Base-by-base conservation (phyloP, 2,113 vertebrate species). In the Dolichallabes microphthalmus region DNA sequence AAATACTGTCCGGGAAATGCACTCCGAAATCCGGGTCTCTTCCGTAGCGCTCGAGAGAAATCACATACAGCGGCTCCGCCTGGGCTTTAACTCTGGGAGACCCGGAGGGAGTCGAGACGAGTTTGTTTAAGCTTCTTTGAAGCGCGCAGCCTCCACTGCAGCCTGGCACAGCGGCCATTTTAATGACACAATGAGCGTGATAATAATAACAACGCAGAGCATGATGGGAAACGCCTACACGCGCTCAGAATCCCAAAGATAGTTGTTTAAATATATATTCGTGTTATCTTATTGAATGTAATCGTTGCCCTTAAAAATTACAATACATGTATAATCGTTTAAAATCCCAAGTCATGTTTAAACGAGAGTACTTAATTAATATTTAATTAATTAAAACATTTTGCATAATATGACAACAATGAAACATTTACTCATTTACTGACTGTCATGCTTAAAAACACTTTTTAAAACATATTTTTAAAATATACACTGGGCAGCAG, bases 31-130 rank as follows among this genome's bases (percentile, higher is more conserved):
- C 50, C 6, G 87, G 63, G 83, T 89, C 89, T 45, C 87, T 80
- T 45, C 74, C 79, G 13, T 89, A 89, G 25, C 89, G 89, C 32
- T 89, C 87, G 12, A 89, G 30, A 60, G 89, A 87, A 64, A 87
- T 55, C 13, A 89, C 22, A 60, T 89, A 88, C 55, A 89, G 75
- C 35, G 80, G 83, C 10, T 88, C 85, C 0, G 82, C 57, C 57
- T 84, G 85, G 35, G 78, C 80, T 82, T 73, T 81, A 0, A 63
- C 80, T 53, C 85, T 66, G 2, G 63, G 53, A 27, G 89, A 88
- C 2, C 57, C 60, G 35, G 63, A 79, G 1, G 82, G 39, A n/a
- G n/a, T n/a, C 14, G 53, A 52, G 27, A 15, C 8, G 22, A 89
- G 63, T 35, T 77, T 82, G 4, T 75, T 85, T 32, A 89, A 3